phyloP scores from a whole-genome alignment of 2,797 vertebrate genomes.

The Microctenopoma lineatum region DNA sequence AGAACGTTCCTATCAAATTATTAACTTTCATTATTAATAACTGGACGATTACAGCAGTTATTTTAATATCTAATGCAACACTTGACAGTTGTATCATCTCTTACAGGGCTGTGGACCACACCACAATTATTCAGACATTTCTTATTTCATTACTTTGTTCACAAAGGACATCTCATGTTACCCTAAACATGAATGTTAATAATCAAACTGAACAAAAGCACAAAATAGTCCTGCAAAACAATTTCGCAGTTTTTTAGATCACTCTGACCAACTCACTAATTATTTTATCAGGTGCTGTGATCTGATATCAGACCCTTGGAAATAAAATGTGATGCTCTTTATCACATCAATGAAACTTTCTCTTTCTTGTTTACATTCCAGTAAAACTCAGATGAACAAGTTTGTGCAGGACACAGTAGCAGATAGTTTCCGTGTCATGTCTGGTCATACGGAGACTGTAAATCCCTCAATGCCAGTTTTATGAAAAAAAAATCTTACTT shows the following conservation, averaged over 20 bases:
- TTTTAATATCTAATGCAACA: constrained; percentile 19
- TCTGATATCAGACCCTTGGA: not conserved
- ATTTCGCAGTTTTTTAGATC: not conserved
- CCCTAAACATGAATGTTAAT: constrained; percentile 30
- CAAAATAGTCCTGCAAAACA: constrained; percentile 17
- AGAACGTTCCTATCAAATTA: not conserved
- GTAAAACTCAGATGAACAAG: not conserved
- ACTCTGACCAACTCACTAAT: not conserved
- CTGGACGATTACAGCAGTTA: not conserved
- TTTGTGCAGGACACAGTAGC: not conserved
- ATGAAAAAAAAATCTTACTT: constrained; percentile 7
- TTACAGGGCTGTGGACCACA: not conserved
- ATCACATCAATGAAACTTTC: not conserved
- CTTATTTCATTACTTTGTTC: not conserved
- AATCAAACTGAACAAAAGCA: constrained; percentile 15
- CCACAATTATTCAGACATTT: not conserved
- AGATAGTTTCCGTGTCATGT: constrained; percentile 8
- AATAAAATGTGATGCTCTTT: not conserved
- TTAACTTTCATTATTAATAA: not conserved
- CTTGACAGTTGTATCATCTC: not conserved
- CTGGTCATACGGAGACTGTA: constrained; percentile 7
- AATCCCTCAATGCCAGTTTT: constrained; percentile 1
- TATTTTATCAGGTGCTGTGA: constrained; percentile 2
- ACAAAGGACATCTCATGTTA: constrained; percentile 7
- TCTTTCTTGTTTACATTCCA: constrained; percentile 11